A percentile compares a stretch with the other conserved stretches of the same genome.
Conservation (phyloP, 2,797 vertebrate species). For the Holocentrus rufus region DNA sequence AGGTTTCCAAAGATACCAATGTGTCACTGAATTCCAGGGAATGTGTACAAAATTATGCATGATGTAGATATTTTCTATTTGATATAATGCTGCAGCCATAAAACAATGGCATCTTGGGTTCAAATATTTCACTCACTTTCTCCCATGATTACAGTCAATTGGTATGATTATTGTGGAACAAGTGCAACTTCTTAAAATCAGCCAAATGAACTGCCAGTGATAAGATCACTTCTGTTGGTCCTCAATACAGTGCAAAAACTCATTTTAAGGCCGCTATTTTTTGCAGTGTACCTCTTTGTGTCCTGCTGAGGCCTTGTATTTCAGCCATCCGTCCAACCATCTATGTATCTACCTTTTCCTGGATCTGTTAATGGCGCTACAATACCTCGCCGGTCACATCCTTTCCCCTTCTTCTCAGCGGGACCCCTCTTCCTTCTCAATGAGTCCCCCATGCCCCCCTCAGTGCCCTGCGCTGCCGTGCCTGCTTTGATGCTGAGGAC, state of each 20-base stretch:
- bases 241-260: not conserved
- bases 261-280: constrained; percentile 2
- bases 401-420: constrained; percentile 63
- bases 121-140: too few relatives aligned
- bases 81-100: too few relatives aligned
- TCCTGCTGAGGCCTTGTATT: constrained; percentile 67
- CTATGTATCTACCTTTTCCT: constrained; percentile 21
- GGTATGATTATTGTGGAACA: too few relatives aligned
- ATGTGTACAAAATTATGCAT: too few relatives aligned
- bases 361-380: constrained; percentile 39
- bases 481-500: constrained; percentile 71
- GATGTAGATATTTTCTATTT: too few relatives aligned
- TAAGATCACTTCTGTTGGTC: not conserved
- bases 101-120: too few relatives aligned
- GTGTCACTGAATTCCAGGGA: too few relatives aligned
- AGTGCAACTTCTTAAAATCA: too few relatives aligned
- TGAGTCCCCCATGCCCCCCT: constrained; percentile 57
- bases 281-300: constrained; percentile 20
- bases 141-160: too few relatives aligned
- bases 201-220: too few relatives aligned
- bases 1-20: too few relatives aligned
- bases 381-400: constrained; percentile 66
- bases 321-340: not conserved
- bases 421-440: constrained; percentile 54
- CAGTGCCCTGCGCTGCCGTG: constrained; percentile 62